Evolutionary conservation across 2,888 invertebrate genomes (phyloP).

Genomic region (Ochlodes sylvanus): DNA sequence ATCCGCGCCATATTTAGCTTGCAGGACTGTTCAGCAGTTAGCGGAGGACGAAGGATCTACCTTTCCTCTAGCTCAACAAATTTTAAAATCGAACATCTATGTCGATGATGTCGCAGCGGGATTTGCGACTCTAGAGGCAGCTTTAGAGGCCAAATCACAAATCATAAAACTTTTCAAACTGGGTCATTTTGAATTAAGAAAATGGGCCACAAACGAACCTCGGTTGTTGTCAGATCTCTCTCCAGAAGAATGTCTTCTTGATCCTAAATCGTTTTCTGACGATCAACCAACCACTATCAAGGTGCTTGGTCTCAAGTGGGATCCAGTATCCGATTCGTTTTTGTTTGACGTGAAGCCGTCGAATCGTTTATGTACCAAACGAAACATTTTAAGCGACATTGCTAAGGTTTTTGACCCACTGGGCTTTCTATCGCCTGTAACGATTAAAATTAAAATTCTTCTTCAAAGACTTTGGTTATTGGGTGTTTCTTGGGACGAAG

Average conservation of each 20-base stretch:
- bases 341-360: slow-evolving; percentile 32
- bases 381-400: slow-evolving; percentile 37
- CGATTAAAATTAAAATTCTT: slow-evolving; percentile 40
- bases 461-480: slow-evolving; percentile 41
- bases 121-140: slow-evolving; percentile 33
- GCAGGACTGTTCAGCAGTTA: slow-evolving; percentile 43
- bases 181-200: slow-evolving; percentile 48
- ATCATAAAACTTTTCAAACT: slow-evolving; percentile 40
- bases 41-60: slow-evolving; percentile 39
- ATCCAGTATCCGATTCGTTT: slow-evolving; percentile 22
- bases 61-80: slow-evolving; percentile 27
- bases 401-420: slow-evolving; percentile 43
- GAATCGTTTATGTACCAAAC: slow-evolving; percentile 33
- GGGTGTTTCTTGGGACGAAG: slow-evolving; percentile 40
- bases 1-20: slow-evolving; percentile 45
- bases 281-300: slow-evolving; percentile 13
- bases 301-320: slow-evolving; percentile 25
- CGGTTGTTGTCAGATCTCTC: slow-evolving; percentile 15
- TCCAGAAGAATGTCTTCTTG: slow-evolving; percentile 15
- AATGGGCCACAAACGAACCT: slow-evolving; percentile 40
- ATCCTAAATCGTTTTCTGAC: slow-evolving; percentile 19
- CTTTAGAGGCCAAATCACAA: slow-evolving; percentile 40
- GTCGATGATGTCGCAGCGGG: slow-evolving; percentile 40
- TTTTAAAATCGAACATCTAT: slow-evolving; percentile 33
- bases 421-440: slow-evolving; percentile 43